Percentiles rank a stretch among this genome's conserved stretches.
phyloP scores from a whole-genome alignment of 2,797 vertebrate genomes.

The Intellagama lesueurii region DNA sequence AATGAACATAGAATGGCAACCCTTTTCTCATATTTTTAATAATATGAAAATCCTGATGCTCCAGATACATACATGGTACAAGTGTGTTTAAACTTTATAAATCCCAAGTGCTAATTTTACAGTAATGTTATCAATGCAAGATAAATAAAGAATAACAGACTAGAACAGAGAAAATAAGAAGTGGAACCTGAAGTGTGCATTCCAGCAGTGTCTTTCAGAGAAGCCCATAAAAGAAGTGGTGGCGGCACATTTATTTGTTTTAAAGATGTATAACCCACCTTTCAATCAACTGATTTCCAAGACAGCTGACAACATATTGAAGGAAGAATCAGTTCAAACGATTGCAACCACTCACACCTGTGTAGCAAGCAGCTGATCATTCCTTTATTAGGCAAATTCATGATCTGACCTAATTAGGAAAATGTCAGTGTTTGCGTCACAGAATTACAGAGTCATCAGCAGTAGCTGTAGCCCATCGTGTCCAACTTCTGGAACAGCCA shows the following conservation, averaged over 20 bases:
- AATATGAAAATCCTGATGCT: background rate
- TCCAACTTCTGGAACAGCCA: too few relatives aligned
- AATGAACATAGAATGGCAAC: background rate
- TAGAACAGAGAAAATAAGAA: background rate
- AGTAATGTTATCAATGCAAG: conserved; percentile 1
- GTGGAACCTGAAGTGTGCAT: background rate
- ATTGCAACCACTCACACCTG: background rate
- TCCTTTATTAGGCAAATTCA: background rate
- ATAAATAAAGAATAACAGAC: background rate
- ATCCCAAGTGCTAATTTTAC: background rate
- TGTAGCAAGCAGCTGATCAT: background rate
- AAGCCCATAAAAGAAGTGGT: background rate
- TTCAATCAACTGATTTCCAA: conserved; percentile 5
- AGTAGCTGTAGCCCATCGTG: background rate
- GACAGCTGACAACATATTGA: background rate
- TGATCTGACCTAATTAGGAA: background rate
- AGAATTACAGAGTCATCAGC: background rate
- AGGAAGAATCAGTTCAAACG: background rate
- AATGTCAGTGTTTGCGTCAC: background rate
- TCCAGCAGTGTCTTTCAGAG: background rate
- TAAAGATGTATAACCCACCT: conserved; percentile 15
- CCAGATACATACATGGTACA: background rate
- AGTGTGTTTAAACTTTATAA: background rate
- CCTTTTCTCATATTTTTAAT: background rate
- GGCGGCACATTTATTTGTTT: conserved; percentile 1